phyloP scores from a whole-genome alignment of 2,888 invertebrate species.

The Callosobruchus maculatus region DNA sequence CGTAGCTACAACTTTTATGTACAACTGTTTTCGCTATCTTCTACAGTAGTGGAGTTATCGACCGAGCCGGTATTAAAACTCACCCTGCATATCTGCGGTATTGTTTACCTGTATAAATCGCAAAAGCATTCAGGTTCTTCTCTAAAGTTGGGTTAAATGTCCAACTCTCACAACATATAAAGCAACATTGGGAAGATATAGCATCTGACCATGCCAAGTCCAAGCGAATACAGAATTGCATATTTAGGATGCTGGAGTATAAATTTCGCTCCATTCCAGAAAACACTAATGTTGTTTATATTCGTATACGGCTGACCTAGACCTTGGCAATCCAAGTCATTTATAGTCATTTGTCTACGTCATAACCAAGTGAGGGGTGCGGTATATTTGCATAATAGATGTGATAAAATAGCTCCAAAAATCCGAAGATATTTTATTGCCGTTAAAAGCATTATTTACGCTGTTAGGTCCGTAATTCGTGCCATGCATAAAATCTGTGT shows the following conservation, averaged over 20 bases:
- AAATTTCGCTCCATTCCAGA: not conserved
- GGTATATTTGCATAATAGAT: not conserved
- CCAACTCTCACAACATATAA: no score
- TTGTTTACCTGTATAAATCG: no score
- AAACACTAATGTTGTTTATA: not conserved
- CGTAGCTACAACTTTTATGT: no score
- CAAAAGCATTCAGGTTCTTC: no score
- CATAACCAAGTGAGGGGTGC: not conserved
- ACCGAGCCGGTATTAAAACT: no score
- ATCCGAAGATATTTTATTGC: not conserved
- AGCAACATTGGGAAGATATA: no score
- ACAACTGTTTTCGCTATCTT: no score
- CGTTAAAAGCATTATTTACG: not conserved
- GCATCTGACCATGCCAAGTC: no score
- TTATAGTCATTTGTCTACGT: not conserved
- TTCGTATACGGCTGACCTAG: not conserved
- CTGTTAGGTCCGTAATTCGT: not conserved
- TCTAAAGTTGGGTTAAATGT: no score
- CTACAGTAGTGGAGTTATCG: no score
- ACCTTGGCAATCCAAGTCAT: not conserved
- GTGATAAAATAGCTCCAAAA: not conserved
- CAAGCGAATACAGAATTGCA: not conserved
- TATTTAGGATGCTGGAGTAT: not conserved
- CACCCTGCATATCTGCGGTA: no score
- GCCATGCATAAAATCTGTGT: not conserved